Conservation (phyloP, 2,888 invertebrate species). For the Thereva nobilitata region DNA sequence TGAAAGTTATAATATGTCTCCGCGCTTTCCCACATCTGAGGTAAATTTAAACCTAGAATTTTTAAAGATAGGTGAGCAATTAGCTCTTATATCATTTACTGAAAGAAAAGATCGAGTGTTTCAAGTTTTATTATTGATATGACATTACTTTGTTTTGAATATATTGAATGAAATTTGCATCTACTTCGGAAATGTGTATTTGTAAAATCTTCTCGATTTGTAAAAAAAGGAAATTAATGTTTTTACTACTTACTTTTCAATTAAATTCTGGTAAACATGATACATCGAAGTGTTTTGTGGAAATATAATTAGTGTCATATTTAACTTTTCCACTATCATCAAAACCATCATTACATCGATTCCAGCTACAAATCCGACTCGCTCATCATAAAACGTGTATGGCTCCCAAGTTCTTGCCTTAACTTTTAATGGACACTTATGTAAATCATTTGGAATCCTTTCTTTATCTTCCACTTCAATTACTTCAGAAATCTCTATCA, state of each 20-base stretch:
- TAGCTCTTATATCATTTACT: too few species aligned
- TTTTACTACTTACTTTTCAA: slow-evolving; percentile 47
- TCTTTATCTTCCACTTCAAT: slow-evolving; percentile 41
- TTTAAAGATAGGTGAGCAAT: too few species aligned
- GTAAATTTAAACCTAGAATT: too few species aligned
- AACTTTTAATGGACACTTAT: slow-evolving; percentile 52
- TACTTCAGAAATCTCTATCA: too few species aligned
- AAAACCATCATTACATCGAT: slow-evolving; percentile 53
- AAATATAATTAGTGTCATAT: slow-evolving; percentile 50
- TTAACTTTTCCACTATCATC: slow-evolving; percentile 51
- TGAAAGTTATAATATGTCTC: too few species aligned
- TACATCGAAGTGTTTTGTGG: slow-evolving; percentile 51
- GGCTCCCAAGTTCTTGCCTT: slow-evolving; percentile 55
- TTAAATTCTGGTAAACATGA: slow-evolving; percentile 51
- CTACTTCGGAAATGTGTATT: not conserved
- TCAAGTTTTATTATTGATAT: too few species aligned
- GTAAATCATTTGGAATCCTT: slow-evolving; percentile 53
- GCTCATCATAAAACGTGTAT: slow-evolving; percentile 48
- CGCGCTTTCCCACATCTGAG: too few species aligned
- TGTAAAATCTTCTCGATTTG: not conserved
- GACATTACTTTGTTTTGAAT: too few species aligned
- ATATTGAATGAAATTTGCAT: too few species aligned
- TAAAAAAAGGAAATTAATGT: not conserved
- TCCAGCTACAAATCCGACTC: slow-evolving; percentile 44
- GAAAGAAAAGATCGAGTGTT: too few species aligned